Evolutionary conservation across 2,113 vertebrate genomes (phyloP).

Genomic region (Apteryx mantelli): DNA sequence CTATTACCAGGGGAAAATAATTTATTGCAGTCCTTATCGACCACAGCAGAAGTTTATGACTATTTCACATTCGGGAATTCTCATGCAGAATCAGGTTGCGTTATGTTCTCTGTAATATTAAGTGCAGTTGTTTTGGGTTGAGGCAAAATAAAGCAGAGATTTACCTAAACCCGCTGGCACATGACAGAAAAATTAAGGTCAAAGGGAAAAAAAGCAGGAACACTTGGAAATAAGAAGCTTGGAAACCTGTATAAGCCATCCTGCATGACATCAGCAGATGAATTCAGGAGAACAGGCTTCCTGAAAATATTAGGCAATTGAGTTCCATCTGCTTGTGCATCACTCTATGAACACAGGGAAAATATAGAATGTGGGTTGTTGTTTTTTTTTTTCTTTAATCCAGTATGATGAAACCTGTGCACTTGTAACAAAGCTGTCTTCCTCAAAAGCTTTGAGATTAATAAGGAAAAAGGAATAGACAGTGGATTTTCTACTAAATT

Average conservation of each 20-base stretch:
- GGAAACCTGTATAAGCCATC: not conserved
- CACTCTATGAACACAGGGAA: fast-evolving
- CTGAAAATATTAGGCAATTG: not conserved
- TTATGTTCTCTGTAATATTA: fast-evolving
- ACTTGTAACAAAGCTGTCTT: not conserved
- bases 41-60: fast-evolving
- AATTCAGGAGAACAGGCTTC: not conserved
- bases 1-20: fast-evolving
- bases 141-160: not conserved
- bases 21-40: not conserved
- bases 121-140: not conserved
- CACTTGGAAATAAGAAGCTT: not conserved
- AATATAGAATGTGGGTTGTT: fast-evolving
- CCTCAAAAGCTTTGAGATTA: not conserved
- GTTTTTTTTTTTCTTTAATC: not conserved
- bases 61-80: fast-evolving
- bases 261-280: not conserved
- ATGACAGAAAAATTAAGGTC: not conserved
- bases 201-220: not conserved
- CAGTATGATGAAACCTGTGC: fast-evolving
- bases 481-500: fast-evolving
- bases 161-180: fast-evolving
- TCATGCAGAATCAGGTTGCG: fast-evolving
- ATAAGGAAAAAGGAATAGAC: not conserved
- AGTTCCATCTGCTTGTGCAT: not conserved